Evolutionary conservation across 2,888 invertebrate species (phyloP).

Genomic region (Amblyjoppa fuscipennis): DNA sequence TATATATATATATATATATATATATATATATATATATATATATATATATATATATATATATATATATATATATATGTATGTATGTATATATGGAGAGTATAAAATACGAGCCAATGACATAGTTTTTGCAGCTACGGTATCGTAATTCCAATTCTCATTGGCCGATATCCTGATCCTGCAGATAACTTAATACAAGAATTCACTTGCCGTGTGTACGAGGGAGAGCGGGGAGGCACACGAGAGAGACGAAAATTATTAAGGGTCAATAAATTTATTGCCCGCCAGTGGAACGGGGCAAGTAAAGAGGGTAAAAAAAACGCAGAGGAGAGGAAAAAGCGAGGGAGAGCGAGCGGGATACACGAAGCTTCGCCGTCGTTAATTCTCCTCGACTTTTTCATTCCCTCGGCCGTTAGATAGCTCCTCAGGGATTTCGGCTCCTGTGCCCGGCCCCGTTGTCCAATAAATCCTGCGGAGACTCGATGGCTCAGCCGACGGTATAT

Average conservation of each 20-base stretch:
- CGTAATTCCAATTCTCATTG: conserved; percentile 25
- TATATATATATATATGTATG: neutral
- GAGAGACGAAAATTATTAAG: conserved; percentile 40
- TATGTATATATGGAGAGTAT: neutral
- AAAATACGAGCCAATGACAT: conserved; percentile 3
- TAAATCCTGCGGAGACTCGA: conserved; percentile 60
- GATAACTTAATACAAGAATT: conserved; percentile 32
- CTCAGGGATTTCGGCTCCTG: conserved; percentile 60
- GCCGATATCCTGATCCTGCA: neutral
- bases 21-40: no score
- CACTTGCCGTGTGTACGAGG: conserved; percentile 12
- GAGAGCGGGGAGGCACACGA: neutral
- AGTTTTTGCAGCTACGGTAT: neutral
- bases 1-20: no score
- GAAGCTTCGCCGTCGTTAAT: conserved; percentile 61
- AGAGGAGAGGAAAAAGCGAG: neutral
- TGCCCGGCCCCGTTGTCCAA: conserved; percentile 51
- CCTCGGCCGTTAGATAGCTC: conserved; percentile 63
- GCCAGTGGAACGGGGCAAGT: neutral
- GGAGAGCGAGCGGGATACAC: conserved; percentile 31
- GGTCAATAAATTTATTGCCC: conserved; percentile 45
- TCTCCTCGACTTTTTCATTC: conserved; percentile 66
- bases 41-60: no score
- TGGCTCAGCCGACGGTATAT: conserved; percentile 29
- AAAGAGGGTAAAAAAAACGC: neutral